A percentile compares a stretch with the other conserved stretches of the same genome.
Conservation (phyloP, 2,113 vertebrate genomes). For the Mesitornis unicolor region DNA sequence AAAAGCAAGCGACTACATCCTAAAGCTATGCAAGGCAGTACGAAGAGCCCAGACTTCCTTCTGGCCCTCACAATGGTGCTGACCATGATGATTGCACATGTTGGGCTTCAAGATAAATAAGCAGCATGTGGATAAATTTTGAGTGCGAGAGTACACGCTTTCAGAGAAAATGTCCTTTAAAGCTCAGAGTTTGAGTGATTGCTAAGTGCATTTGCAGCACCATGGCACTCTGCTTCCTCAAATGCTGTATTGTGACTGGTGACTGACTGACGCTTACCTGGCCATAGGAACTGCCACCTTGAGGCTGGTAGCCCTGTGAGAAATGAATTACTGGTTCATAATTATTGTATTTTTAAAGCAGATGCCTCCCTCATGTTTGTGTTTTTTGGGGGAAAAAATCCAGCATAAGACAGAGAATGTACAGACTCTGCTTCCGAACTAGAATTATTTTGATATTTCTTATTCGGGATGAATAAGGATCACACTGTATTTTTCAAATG, state of each 20-base stretch:
- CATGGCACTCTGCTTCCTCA: background rate
- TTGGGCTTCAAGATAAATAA: background rate
- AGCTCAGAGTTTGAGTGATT: background rate
- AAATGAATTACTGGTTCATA: background rate
- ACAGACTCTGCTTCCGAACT: background rate
- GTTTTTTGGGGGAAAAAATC: background rate
- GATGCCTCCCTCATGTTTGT: background rate
- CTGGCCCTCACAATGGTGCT: background rate
- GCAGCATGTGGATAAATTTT: rapidly evolving
- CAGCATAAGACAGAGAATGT: background rate
- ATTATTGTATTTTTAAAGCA: background rate
- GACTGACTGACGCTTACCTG: background rate
- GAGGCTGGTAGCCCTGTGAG: background rate
- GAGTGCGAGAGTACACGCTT: background rate
- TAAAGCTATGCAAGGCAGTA: background rate
- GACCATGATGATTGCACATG: too few relatives aligned
- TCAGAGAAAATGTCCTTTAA: background rate
- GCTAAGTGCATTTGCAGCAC: background rate
- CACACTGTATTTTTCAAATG: background rate
- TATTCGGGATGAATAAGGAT: background rate
- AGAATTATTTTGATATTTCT: background rate
- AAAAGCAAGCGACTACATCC: background rate
- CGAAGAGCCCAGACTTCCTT: background rate
- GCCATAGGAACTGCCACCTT: background rate
- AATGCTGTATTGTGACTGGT: background rate